Base-by-base conservation (phyloP, 1,140 invertebrate species). In the Aphaenogaster rudis region DNA sequence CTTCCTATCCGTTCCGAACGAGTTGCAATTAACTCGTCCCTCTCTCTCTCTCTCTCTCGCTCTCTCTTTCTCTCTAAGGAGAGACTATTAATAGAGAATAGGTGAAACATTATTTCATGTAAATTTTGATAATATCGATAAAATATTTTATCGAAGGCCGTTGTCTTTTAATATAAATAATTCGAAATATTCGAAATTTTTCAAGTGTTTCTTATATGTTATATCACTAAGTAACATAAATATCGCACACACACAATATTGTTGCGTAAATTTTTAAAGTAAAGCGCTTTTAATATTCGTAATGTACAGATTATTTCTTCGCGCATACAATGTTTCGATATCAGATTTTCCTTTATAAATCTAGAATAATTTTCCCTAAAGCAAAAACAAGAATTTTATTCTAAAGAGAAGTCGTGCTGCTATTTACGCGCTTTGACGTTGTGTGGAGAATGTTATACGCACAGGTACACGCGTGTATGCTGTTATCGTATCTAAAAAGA, bases 21-120 rank as follows among this genome's bases (percentile, higher is more conserved):
- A 92, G 80, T 85, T 88, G 86, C 88, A 92, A 93, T 93, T 92
- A 93, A 91, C 86, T 87, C 69, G 82, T 71, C 82, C 69, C 59
- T 76, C 57, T 45, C 72, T 71, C 63, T 57, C 67, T 72, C 54
- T 86, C 57, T 61, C 13, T 78, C 61, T 72, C 54, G 84, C 57
- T 61, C 13, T 57, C 17, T 66, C 42, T 45, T 8, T 45, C 2
- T 45, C 42, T 45, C 42, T 45, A 66, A 79, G n/a, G 52, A 61
- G 8, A 48, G 42, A 8, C 33, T 59, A 74, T 74, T 59, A 59
- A 6, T 13, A n/a, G 28, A 72, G 15, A 57, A 71, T 33, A 39
- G n/a, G 17, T 28, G 39, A n/a, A 57, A 36, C 7, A 33, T 48
- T 72, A 72, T 59, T 69, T 45, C 15, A 57, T 45, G 4, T 45